These are phyloP conservation scores for Empidonax traillii DNA, from an alignment of 2,113 vertebrate species.

Conservation along the genomic window DNA sequence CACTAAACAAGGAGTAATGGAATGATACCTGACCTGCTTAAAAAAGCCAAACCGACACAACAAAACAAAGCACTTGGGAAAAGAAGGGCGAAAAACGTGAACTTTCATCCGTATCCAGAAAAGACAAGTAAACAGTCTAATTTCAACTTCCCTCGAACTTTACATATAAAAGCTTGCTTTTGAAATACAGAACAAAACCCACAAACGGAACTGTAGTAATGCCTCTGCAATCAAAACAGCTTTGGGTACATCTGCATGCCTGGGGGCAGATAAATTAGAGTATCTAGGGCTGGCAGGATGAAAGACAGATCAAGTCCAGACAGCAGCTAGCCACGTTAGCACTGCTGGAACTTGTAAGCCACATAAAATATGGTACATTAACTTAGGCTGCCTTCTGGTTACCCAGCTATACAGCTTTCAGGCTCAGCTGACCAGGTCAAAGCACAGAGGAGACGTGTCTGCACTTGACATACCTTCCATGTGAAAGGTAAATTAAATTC, in stretches of 20 bases:
- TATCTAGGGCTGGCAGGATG: slow-evolving; percentile 11
- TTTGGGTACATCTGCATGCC: slow-evolving; percentile 28
- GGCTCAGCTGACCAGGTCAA: slow-evolving; percentile 27
- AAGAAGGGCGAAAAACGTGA: not conserved
- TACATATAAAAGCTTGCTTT: slow-evolving; percentile 34
- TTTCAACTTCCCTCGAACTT: slow-evolving; percentile 26
- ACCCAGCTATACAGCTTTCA: not conserved
- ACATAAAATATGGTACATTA: not conserved
- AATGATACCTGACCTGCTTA: not conserved
- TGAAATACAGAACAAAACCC: slow-evolving; percentile 44
- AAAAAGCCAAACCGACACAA: not conserved
- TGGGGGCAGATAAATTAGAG: slow-evolving; percentile 12
- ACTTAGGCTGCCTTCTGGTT: not conserved
- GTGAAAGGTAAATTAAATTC: slow-evolving; percentile 42
- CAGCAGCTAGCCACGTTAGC: not conserved
- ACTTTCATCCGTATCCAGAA: not conserved
- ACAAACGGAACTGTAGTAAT: slow-evolving; percentile 63
- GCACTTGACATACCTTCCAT: slow-evolving; percentile 1
- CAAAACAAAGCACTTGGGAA: not conserved
- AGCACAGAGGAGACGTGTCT: slow-evolving; percentile 13
- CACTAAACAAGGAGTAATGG: not conserved
- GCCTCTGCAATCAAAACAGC: slow-evolving; percentile 41
- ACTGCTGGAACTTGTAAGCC: not conserved
- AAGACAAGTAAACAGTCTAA: not conserved
- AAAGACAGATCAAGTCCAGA: slow-evolving; percentile 39